These are phyloP conservation scores for Danio tinwini DNA, from an alignment of 2,797 vertebrate genomes.

Conservation along the genomic window DNA sequence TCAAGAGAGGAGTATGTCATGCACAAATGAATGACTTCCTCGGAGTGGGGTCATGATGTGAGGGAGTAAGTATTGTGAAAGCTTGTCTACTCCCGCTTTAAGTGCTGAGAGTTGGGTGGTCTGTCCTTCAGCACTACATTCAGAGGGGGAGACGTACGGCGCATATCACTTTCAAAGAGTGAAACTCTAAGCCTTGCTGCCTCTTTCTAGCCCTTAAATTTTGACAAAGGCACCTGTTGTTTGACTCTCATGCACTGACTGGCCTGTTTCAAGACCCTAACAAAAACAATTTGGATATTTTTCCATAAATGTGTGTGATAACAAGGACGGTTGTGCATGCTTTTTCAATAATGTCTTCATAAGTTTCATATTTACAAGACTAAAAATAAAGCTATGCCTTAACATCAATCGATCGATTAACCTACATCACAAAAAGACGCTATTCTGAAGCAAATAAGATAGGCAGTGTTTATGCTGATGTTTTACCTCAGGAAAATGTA, in stretches of 20 bases:
- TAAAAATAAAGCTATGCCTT: slow-evolving; percentile 15
- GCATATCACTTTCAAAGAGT: slow-evolving; percentile 85
- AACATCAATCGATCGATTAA: slow-evolving; percentile 31
- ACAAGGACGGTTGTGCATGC: slow-evolving; percentile 10
- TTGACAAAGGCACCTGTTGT: slow-evolving; percentile 87
- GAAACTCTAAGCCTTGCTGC: slow-evolving; percentile 79
- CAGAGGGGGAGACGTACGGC: slow-evolving; percentile 76
- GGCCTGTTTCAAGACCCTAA: slow-evolving; percentile 68
- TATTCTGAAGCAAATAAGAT: not conserved
- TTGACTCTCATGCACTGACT: slow-evolving; percentile 72
- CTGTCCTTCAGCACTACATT: slow-evolving; percentile 83
- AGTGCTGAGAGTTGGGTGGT: slow-evolving; percentile 82
- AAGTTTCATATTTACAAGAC: slow-evolving; percentile 14
- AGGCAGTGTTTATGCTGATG: not conserved
- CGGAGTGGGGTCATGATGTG: slow-evolving; percentile 71
- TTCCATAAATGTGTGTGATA: slow-evolving; percentile 31
- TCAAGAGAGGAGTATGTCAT: slow-evolving; percentile 37
- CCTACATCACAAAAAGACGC: not conserved
- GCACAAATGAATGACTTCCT: slow-evolving; percentile 66
- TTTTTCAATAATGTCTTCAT: slow-evolving; percentile 13
- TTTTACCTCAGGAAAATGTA: not conserved
- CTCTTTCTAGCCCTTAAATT: slow-evolving; percentile 60
- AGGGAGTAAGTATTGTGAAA: slow-evolving; percentile 70
- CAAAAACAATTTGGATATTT: slow-evolving; percentile 25
- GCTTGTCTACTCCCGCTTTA: slow-evolving; percentile 73